These are phyloP conservation scores for Adelognathus sp. DNA, from an alignment of 2,888 invertebrate species.

Conservation along the genomic window DNA sequence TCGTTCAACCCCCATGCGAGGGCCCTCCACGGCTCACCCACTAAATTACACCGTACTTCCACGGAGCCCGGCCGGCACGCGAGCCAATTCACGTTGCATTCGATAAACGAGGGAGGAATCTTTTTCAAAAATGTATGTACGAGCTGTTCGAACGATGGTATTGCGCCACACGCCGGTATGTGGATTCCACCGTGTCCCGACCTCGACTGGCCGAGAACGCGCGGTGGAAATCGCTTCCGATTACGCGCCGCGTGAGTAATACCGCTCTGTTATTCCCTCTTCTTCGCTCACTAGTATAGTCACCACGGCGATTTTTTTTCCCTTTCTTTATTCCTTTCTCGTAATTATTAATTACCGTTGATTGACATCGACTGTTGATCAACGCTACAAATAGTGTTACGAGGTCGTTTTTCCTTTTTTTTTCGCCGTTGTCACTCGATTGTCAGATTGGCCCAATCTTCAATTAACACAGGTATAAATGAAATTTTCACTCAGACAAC, in stretches of 20 bases:
- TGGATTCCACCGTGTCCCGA: constrained; percentile 18
- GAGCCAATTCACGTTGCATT: background rate
- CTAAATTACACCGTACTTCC: constrained; percentile 16
- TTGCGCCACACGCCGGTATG: constrained; percentile 7
- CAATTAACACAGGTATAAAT: background rate
- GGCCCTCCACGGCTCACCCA: background rate
- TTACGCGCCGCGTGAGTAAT: constrained; percentile 24
- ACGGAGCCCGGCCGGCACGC: background rate
- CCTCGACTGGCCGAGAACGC: constrained; percentile 22
- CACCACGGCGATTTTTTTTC: background rate
- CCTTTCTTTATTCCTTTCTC: background rate
- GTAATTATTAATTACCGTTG: background rate
- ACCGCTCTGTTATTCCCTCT: background rate
- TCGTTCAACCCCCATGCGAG: constrained; percentile 45
- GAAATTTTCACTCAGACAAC: background rate
- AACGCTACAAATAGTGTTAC: background rate
- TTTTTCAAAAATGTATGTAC: too few species aligned
- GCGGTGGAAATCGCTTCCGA: constrained; percentile 29
- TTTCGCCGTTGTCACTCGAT: background rate
- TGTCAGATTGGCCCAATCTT: background rate
- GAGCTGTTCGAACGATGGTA: constrained; percentile 28
- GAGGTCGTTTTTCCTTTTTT: background rate
- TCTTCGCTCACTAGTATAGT: background rate
- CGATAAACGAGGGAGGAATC: background rate
- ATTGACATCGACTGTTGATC: background rate